phyloP scores from a whole-genome alignment of 2,113 vertebrate species.

The Scalopus aquaticus region DNA sequence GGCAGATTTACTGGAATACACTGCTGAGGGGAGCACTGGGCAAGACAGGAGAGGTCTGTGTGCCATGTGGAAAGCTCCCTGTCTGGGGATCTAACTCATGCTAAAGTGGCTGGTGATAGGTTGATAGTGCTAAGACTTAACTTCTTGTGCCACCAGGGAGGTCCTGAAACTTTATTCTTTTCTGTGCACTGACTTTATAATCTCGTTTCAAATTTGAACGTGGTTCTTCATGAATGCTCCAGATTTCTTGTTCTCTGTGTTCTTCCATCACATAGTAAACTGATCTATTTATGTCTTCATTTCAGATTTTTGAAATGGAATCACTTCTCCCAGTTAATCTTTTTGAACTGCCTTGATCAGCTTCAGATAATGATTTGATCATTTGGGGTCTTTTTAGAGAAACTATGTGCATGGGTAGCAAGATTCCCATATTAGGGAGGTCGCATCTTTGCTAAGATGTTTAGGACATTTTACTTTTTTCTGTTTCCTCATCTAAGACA shows the following conservation, averaged over 20 bases:
- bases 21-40: too few relatives aligned
- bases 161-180: background rate
- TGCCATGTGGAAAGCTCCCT: too few relatives aligned
- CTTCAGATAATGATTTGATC: background rate
- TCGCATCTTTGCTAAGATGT: background rate
- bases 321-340: background rate
- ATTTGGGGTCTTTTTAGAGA: background rate
- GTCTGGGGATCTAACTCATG: too few relatives aligned
- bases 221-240: background rate
- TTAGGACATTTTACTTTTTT: background rate
- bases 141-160: too few relatives aligned
- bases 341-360: background rate
- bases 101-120: too few relatives aligned
- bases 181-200: background rate
- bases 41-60: too few relatives aligned
- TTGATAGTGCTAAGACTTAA: too few relatives aligned
- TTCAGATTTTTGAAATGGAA: background rate
- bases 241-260: background rate
- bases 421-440: background rate
- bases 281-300: background rate
- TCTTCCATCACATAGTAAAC: background rate
- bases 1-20: too few relatives aligned
- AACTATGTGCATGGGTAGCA: background rate
- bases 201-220: background rate
- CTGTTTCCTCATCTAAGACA: slow-evolving; percentile 2